Evolutionary conservation across 2,888 invertebrate species (phyloP), one percentile per base, ranked within the genome.

Genomic region (Eurytoma adleriae): DNA sequence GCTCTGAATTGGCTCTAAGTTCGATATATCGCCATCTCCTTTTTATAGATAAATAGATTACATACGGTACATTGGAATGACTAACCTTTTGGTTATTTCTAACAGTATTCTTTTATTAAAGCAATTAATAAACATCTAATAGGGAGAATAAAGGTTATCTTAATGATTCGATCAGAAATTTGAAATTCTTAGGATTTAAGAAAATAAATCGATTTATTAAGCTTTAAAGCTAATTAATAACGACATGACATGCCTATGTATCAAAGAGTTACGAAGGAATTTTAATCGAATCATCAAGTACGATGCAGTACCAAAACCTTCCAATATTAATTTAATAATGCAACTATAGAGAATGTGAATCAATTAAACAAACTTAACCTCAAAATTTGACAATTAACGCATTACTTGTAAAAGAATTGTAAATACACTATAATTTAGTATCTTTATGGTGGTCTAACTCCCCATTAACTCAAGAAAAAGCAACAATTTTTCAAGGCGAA

Each of bases 221-320:
- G 56, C 18, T 56, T 40, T 18, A 40, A 56, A 69, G 5, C 18
- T 62, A 62, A 72, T 72, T 61, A 52, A 72, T 72, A 61, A 13
- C 48, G 18, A 52, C 13, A 62, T 62, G 64, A 52, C 48, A 30
- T 62, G 59, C 30, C 64, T 50, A 73, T 40, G 40, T 64, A 59
- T 16, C 57, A 59, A 30, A 71, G 57, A 40, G n/a, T 48, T 24
- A 27, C 50, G n/a, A 27, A 5, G 24, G 52, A 72, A 72, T 61
- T 72, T 72, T 72, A 72, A 72, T 72, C 71, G 52, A 72, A 27
- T n/a, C 16, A 52, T 61, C 61, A 40, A 40, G 50, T 61, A 27
- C n/a, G 50, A 61, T 27, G 50, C 50, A 72, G 57, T 18, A 40
- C 27, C 50, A 57, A 30, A 48, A 30, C 16, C 48, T 70, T 40